phyloP scores from a whole-genome alignment of 2,888 invertebrate species.

The Dasysyrphus tricinctus region DNA sequence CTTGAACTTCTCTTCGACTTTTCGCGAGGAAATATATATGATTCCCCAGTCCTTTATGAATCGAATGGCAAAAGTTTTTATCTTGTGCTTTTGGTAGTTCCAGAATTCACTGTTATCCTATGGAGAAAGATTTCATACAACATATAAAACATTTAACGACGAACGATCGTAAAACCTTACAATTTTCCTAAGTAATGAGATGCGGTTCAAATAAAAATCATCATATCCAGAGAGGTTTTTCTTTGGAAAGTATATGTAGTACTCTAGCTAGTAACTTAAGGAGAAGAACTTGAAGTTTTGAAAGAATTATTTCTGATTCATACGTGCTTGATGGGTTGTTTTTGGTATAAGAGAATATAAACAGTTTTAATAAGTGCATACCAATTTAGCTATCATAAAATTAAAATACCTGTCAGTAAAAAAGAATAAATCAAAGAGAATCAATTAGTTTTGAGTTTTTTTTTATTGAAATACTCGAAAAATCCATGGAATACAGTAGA shows the following conservation, averaged over 20 bases:
- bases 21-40: conserved; percentile 2
- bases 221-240: not conserved
- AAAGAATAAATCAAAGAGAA: too few species aligned
- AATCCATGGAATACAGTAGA: too few species aligned
- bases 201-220: conserved; percentile 44
- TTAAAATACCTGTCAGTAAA: too few species aligned
- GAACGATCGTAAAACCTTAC: conserved; percentile 50
- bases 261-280: not conserved
- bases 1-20: not conserved
- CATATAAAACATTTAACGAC: conserved; percentile 44
- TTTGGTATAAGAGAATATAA: too few species aligned
- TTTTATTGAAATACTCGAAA: too few species aligned
- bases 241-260: not conserved
- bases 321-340: too few species aligned
- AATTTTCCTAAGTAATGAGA: conserved; percentile 57
- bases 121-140: conserved; percentile 25
- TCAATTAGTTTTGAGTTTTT: too few species aligned
- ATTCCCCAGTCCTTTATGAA: conserved; percentile 40
- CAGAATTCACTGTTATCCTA: conserved; percentile 22
- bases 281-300: not conserved
- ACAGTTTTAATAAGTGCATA: too few species aligned
- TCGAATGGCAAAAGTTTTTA: conserved; percentile 40
- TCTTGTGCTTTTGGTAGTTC: conserved; percentile 1
- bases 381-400: too few species aligned
- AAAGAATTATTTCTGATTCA: too few species aligned